phyloP scores from a whole-genome alignment of 2,888 invertebrate genomes.

The Melikaiella ostensackeni region DNA sequence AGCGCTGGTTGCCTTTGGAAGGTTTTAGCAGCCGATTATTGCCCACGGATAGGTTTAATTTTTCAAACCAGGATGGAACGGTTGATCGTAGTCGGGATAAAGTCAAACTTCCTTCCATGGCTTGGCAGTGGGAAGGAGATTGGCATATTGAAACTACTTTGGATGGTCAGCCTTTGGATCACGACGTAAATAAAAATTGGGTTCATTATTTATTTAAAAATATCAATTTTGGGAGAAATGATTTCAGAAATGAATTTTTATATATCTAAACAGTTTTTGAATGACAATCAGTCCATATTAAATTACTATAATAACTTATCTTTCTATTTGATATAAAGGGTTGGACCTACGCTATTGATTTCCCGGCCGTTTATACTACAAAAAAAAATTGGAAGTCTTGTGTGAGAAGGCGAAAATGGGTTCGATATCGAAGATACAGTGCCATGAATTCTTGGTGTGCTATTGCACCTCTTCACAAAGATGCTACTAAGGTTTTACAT shows the following conservation, averaged over 20 bases:
- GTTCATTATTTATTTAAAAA: slow-evolving; percentile 35
- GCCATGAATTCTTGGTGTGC: slow-evolving; percentile 96
- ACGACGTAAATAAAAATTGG: slow-evolving; percentile 81
- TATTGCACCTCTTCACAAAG: slow-evolving; percentile 92
- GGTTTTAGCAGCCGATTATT: slow-evolving; percentile 90
- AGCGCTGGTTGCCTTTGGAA: slow-evolving; percentile 93
- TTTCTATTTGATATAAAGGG: slow-evolving; percentile 77
- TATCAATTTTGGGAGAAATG: slow-evolving; percentile 3
- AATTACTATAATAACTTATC: background rate
- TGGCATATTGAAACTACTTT: slow-evolving; percentile 92
- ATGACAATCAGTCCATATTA: too few species aligned
- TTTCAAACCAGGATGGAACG: slow-evolving; percentile 91
- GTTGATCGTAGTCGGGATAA: slow-evolving; percentile 87
- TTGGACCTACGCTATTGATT: slow-evolving; percentile 96
- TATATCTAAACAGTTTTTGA: too few species aligned
- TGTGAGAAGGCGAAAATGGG: slow-evolving; percentile 93
- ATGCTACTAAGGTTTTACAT: slow-evolving; percentile 84
- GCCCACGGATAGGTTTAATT: slow-evolving; percentile 92
- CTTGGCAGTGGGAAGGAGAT: slow-evolving; percentile 98
- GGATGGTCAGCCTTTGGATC: slow-evolving; percentile 91
- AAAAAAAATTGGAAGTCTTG: slow-evolving; percentile 94
- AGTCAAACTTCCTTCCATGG: slow-evolving; percentile 93
- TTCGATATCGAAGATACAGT: slow-evolving; percentile 90
- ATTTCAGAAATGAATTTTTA: background rate
- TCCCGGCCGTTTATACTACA: slow-evolving; percentile 89